A percentile compares a stretch with the other conserved stretches of the same genome.
Conservation (phyloP, 2,888 invertebrate genomes). For the Lacanobia oleracea region DNA sequence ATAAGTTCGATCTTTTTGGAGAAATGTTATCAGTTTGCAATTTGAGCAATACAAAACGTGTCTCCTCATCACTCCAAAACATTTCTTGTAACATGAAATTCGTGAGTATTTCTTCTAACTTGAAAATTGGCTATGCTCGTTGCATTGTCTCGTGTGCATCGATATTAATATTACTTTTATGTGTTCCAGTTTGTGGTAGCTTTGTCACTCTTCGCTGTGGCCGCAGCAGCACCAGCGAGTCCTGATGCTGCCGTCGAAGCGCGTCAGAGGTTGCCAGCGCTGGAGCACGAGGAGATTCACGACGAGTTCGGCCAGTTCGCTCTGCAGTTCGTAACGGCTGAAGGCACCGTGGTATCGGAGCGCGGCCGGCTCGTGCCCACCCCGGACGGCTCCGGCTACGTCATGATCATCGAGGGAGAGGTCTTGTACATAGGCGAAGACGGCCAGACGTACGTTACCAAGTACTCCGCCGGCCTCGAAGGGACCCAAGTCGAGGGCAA, state of each 20-base stretch:
- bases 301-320: conserved; percentile 78
- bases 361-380: conserved; percentile 75
- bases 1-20: background rate
- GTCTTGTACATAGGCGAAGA: conserved; percentile 78
- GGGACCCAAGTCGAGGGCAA: conserved; percentile 75
- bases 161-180: conserved; percentile 4
- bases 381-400: conserved; percentile 69
- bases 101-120: conserved; percentile 41
- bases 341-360: conserved; percentile 77
- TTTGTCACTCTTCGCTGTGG: conserved; percentile 67
- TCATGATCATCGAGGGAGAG: conserved; percentile 77
- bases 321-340: conserved; percentile 78
- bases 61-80: background rate
- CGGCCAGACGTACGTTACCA: conserved; percentile 78
- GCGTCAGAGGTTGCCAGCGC: conserved; percentile 70
- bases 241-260: conserved; percentile 55
- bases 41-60: conserved; percentile 16
- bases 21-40: conserved; percentile 42
- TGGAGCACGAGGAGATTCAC: conserved; percentile 75
- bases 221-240: conserved; percentile 65
- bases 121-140: background rate
- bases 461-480: conserved; percentile 77
- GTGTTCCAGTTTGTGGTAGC: conserved; percentile 69
- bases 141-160: background rate
- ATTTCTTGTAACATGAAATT: conserved; percentile 70